Base-by-base conservation (phyloP, 2,797 vertebrate species). In the Urocyon cinereoargenteus region DNA sequence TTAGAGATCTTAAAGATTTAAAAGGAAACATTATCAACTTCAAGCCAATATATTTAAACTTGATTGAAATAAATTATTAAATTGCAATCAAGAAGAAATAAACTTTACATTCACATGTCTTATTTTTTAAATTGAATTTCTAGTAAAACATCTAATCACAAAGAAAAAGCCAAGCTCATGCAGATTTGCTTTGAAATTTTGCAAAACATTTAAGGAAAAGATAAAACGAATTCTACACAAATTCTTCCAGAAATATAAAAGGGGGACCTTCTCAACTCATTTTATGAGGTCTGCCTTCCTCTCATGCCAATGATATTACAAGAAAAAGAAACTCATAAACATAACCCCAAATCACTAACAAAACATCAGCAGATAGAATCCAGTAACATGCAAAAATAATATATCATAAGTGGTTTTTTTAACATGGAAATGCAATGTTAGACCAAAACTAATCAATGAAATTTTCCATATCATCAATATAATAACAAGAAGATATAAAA, bases 131-230 rank as follows among this genome's bases (percentile, higher is more conserved):
- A 78, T 22, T 40, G 4, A 85, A 87, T 31, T 49, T 31, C 12
- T 78, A 73, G 14, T 64, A 66, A 89, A 66, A 18, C 3, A 28
- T 59, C 5, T 72, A 91, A 88, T 31, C 12, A 72, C 28, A 77
- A 88, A 53, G 7, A 88, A 88, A 64, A 72, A 21, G 10, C 9
- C 18, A 82, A 82, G 3, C 0, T 83, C 21, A 57, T 61, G 4
- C 53, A 82, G 9, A 1, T 31, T 68, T 82, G 77, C 4, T 51
- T 2, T 53, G 28, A 93, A 91, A 59, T 70, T 88, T 70, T 59
- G 45, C 4, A 86, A 45, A 94, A 64, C 18, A 34, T 68, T 95
- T 75, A 96, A 86, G 11, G 24, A 86, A 70, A 66, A 90, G 28
- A 85, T 77, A 55, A 91, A 92, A 64, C 9, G 4, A 70, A 24